These are phyloP conservation scores for Dasyornis broadbenti DNA, from an alignment of 2,113 vertebrate genomes.

Conservation along the genomic window DNA sequence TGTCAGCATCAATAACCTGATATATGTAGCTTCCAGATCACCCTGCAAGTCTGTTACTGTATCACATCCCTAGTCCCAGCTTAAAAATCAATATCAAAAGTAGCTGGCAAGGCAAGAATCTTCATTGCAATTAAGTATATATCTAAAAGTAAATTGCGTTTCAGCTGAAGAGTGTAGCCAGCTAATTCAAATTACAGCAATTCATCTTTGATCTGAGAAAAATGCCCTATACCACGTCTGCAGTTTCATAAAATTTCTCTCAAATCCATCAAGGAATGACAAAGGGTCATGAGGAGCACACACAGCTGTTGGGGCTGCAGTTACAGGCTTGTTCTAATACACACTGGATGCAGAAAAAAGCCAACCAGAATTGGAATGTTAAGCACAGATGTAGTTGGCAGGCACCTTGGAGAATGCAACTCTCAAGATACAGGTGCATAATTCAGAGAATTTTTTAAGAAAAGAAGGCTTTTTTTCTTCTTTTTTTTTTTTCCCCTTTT, in stretches of 20 bases:
- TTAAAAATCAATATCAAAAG: conserved; percentile 62
- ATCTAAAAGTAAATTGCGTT: conserved; percentile 48
- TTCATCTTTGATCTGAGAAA: conserved; percentile 49
- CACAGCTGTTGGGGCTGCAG: not conserved
- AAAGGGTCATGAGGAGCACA: not conserved
- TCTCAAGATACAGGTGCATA: not conserved
- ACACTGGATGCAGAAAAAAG: not conserved
- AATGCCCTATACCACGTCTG: not conserved
- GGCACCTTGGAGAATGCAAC: not conserved
- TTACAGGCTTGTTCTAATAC: not conserved
- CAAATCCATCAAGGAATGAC: conserved; percentile 26
- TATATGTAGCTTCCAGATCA: conserved; percentile 41
- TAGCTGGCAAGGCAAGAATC: conserved; percentile 56
- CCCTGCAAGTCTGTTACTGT: conserved; percentile 7
- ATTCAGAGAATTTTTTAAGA: not conserved
- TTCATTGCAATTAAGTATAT: conserved; percentile 55
- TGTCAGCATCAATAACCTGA: conserved; percentile 37
- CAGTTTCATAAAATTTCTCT: conserved; percentile 31
- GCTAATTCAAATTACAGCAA: conserved; percentile 59
- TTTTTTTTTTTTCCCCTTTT: not conserved
- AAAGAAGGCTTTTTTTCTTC: not conserved
- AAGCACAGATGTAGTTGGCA: not conserved
- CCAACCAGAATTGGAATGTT: not conserved
- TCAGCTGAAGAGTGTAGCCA: conserved; percentile 10
- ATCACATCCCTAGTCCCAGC: conserved; percentile 19